These are phyloP conservation scores for Tachina fera DNA, from an alignment of 2,888 invertebrate genomes.

Conservation along the genomic window DNA sequence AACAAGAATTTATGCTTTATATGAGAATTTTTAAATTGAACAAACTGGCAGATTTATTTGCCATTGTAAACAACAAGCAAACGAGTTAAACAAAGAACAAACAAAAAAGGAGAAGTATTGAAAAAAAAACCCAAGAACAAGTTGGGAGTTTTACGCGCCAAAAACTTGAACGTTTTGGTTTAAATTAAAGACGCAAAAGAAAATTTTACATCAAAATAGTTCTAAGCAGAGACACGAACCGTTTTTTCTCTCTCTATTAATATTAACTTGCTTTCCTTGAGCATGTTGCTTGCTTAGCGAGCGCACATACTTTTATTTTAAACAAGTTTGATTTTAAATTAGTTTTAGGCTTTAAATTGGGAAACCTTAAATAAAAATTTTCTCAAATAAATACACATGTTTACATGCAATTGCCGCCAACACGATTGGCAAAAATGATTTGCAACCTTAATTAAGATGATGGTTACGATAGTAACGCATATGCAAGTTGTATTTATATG, in stretches of 20 bases:
- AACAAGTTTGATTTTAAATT: neutral
- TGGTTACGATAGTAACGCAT: slow-evolving; percentile 37
- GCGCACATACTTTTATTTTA: neutral
- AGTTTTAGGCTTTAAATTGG: neutral
- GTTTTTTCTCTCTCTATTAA: neutral
- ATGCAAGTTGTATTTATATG: too few species aligned
- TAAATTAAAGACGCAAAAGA: slow-evolving; percentile 1
- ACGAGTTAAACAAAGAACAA: slow-evolving; percentile 42
- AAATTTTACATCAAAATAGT: slow-evolving; percentile 1
- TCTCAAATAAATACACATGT: neutral
- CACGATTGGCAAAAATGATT: slow-evolving; percentile 22
- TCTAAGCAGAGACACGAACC: slow-evolving; percentile 5
- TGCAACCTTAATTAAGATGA: slow-evolving; percentile 26
- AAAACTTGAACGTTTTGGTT: slow-evolving; percentile 32
- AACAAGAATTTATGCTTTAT: slow-evolving; percentile 63
- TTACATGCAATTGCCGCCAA: slow-evolving; percentile 12
- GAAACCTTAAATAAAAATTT: neutral
- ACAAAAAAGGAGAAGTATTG: neutral
- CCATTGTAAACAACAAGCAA: slow-evolving; percentile 34
- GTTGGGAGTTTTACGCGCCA: slow-evolving; percentile 55
- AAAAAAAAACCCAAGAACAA: slow-evolving; percentile 31
- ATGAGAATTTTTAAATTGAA: slow-evolving; percentile 61
- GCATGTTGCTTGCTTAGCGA: neutral
- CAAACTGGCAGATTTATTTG: slow-evolving; percentile 50
- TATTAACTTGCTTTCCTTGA: neutral